These are phyloP conservation scores for Tetragonisca angustula DNA, from an alignment of 2,888 invertebrate genomes.

Conservation along the genomic window DNA sequence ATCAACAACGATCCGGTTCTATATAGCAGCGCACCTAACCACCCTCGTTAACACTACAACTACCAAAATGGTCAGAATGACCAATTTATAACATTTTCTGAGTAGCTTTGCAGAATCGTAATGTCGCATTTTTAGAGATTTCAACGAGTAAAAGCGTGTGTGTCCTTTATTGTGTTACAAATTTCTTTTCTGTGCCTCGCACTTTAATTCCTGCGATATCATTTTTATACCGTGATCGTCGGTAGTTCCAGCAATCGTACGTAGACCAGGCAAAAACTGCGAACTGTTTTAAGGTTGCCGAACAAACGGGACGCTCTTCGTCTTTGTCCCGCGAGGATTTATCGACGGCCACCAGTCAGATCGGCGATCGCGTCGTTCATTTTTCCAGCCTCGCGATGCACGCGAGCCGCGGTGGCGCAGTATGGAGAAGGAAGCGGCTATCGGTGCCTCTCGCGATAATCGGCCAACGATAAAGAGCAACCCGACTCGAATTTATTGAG, in stretches of 20 bases:
- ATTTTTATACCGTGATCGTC: too few relatives aligned
- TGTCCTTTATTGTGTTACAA: too few relatives aligned
- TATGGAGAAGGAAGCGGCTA: conserved; percentile 43
- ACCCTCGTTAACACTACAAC: not conserved
- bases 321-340: not conserved
- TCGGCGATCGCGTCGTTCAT: conserved; percentile 55
- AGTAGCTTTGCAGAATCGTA: too few relatives aligned
- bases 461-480: conserved; percentile 61
- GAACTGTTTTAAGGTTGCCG: not conserved
- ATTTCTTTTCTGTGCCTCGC: too few relatives aligned
- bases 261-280: not conserved
- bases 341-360: not conserved
- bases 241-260: too few relatives aligned
- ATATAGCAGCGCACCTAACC: too few relatives aligned
- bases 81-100: too few relatives aligned
- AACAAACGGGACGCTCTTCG: not conserved
- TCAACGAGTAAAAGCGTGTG: too few relatives aligned
- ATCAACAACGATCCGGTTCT: not conserved
- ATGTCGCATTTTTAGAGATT: too few relatives aligned
- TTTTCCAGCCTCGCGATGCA: conserved; percentile 22
- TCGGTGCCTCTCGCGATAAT: conserved; percentile 58
- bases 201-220: too few relatives aligned
- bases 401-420: conserved; percentile 9
- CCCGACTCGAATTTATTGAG: conserved; percentile 57
- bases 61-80: too few relatives aligned